Percentiles rank a stretch among this genome's conserved stretches.
phyloP scores from a whole-genome alignment of 2,113 vertebrate genomes.

The Chaetops frenatus region DNA sequence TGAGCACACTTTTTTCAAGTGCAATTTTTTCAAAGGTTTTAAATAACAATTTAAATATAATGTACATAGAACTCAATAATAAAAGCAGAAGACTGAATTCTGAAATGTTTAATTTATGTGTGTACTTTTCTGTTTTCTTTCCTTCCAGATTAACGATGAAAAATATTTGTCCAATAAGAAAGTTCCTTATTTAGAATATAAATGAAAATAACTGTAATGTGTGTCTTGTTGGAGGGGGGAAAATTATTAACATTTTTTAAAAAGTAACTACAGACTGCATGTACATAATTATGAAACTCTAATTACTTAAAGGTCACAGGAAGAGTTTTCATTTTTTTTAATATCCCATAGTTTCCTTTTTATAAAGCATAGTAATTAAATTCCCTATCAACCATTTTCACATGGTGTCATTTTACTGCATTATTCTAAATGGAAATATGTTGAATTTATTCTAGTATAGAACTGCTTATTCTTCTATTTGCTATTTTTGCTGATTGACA shows the following conservation, averaged over 20 bases:
- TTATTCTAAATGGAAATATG: not conserved
- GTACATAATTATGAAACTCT: constrained; percentile 6
- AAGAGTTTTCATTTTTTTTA: not conserved
- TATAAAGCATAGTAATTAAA: constrained; percentile 19
- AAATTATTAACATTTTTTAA: not conserved
- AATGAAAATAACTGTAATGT: not conserved
- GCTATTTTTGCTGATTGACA: constrained; percentile 74
- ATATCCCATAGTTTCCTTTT: not conserved
- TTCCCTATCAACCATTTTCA: constrained; percentile 8
- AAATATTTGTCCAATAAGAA: not conserved
- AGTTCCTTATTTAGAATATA: not conserved
- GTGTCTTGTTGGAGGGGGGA: not conserved
- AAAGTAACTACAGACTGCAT: not conserved
- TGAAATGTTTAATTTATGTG: not conserved
- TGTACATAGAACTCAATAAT: not conserved
- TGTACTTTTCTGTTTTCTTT: not conserved
- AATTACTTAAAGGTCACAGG: constrained; percentile 37
- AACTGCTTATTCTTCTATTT: constrained; percentile 22
- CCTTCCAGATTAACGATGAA: not conserved
- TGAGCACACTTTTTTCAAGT: not conserved
- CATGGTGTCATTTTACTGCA: not conserved
- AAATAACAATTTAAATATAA: not conserved
- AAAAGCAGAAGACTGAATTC: not conserved
- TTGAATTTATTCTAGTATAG: constrained; percentile 1
- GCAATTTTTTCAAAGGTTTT: not conserved